Evolutionary conservation across 2,797 vertebrate species (phyloP).

Genomic region (Leptodactylus fallax): DNA sequence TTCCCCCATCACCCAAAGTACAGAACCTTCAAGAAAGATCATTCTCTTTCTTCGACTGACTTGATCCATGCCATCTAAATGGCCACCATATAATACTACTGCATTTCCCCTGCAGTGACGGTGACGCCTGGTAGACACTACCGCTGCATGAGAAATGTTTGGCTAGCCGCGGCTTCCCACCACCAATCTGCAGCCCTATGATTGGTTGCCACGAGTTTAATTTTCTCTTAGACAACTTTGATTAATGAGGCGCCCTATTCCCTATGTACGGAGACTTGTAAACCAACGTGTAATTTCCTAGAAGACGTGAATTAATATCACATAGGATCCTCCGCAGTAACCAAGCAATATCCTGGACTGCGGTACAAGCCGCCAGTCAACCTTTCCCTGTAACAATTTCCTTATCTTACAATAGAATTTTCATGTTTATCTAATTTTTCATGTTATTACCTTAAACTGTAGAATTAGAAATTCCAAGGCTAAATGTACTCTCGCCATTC

Average conservation of each 20-base stretch:
- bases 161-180: no score
- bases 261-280: background rate
- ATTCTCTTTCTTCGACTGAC: no score
- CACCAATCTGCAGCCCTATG: no score
- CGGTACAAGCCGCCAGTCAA: background rate
- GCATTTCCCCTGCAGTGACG: no score
- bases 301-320: background rate
- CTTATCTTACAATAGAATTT: background rate
- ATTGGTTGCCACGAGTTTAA: no score
- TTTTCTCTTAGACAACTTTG: no score
- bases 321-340: background rate
- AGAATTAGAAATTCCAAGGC: background rate
- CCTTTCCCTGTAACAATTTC: background rate
- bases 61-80: no score
- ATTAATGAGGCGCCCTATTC: background rate
- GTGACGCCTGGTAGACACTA: no score
- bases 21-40: no score
- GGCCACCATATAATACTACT: no score
- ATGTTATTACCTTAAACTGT: slow-evolving; percentile 1
- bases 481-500: background rate
- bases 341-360: background rate
- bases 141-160: no score
- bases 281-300: background rate
- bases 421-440: background rate
- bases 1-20: no score